Conservation (phyloP, 2,888 invertebrate genomes). For the Pandemis heparana region DNA sequence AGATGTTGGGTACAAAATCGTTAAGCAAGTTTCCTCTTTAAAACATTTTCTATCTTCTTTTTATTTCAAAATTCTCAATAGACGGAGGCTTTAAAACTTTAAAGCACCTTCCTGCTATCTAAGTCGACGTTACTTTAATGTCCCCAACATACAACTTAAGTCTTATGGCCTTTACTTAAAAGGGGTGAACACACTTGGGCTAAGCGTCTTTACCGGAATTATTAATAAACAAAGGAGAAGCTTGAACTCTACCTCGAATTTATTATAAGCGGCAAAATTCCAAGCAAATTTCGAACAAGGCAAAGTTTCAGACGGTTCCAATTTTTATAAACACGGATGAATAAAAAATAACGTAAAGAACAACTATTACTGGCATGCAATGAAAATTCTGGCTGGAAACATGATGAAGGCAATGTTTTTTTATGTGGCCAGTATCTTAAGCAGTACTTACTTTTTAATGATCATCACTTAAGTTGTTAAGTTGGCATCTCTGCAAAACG, state of each 20-base stretch:
- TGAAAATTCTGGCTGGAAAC: background rate
- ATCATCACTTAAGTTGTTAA: background rate
- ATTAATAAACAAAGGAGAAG: constrained; percentile 63
- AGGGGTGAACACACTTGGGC: constrained; percentile 80
- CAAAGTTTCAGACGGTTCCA: background rate
- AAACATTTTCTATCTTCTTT: background rate
- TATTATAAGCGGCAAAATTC: constrained; percentile 33
- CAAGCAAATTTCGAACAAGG: background rate
- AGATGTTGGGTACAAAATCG: no score
- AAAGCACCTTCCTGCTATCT: constrained; percentile 21
- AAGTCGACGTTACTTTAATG: constrained; percentile 54
- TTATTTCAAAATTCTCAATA: background rate
- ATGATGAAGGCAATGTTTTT: background rate
- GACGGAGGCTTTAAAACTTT: background rate
- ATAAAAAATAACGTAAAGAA: background rate
- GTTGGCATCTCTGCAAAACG: constrained; percentile 6
- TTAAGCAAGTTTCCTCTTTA: no score
- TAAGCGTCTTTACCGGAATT: constrained; percentile 70
- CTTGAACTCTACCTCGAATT: constrained; percentile 59
- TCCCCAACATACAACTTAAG: constrained; percentile 65
- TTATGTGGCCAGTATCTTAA: constrained; percentile 5
- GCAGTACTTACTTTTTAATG: background rate
- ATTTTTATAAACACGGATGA: background rate
- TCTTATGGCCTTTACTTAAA: constrained; percentile 78
- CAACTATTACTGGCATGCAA: background rate